These are phyloP conservation scores for Prinia subflava DNA, from an alignment of 2,113 vertebrate species.

Conservation along the genomic window DNA sequence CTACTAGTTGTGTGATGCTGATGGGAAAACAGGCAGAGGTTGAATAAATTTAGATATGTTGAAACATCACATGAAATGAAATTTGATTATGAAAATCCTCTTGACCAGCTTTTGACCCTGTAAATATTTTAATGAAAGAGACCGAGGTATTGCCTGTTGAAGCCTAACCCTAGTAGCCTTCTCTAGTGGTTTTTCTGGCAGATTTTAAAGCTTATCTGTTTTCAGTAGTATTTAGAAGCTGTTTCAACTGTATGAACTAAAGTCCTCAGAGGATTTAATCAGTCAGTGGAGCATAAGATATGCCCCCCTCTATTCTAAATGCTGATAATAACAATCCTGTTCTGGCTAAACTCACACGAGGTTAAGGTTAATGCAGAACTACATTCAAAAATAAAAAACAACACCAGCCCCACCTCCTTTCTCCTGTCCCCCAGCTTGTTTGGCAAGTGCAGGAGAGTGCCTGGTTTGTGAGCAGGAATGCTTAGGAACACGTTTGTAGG, in stretches of 20 bases:
- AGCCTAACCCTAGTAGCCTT: background rate
- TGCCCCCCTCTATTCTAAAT: background rate
- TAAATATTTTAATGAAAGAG: background rate
- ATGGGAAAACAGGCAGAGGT: background rate
- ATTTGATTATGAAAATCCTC: background rate
- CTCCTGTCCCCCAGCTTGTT: background rate
- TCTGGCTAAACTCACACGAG: background rate
- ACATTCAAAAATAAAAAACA: constrained; percentile 16
- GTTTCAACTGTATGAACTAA: background rate
- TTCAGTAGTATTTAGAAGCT: background rate
- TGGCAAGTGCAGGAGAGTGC: background rate
- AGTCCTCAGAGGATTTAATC: background rate
- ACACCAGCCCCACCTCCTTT: too few relatives aligned
- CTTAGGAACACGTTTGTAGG: background rate
- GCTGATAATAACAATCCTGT: background rate
- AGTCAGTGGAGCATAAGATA: background rate
- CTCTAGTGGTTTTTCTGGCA: background rate
- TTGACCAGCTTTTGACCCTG: background rate
- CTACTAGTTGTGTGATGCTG: background rate
- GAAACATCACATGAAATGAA: background rate
- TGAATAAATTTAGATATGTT: background rate
- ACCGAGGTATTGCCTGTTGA: background rate
- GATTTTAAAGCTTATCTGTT: background rate
- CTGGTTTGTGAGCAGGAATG: background rate
- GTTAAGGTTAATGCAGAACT: constrained; percentile 23